Conservation (phyloP, 2,797 vertebrate genomes). For the Anomalospiza imberbis region DNA sequence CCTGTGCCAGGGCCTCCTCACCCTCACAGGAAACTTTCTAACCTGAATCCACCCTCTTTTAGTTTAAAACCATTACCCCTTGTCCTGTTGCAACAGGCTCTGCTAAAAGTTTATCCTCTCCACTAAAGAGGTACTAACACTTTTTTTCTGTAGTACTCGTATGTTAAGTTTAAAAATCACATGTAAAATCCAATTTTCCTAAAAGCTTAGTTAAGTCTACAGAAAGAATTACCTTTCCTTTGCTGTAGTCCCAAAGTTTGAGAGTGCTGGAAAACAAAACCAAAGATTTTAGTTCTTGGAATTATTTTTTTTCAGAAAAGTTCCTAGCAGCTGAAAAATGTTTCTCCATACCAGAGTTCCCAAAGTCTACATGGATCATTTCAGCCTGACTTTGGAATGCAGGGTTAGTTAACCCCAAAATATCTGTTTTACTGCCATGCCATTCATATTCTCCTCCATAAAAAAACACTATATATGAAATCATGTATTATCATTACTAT, state of each 20-base stretch:
- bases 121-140: background rate
- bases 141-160: background rate
- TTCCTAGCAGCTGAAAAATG: background rate
- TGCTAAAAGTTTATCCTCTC: background rate
- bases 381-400: background rate
- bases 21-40: background rate
- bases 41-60: background rate
- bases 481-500: background rate
- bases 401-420: background rate
- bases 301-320: background rate
- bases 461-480: background rate
- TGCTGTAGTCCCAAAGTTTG: conserved; percentile 99
- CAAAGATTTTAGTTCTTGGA: background rate
- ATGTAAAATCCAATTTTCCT: background rate
- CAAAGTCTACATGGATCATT: background rate
- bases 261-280: conserved; percentile 81
- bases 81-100: background rate
- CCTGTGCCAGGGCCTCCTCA: background rate
- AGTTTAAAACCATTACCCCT: background rate
- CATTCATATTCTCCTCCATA: background rate
- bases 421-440: background rate
- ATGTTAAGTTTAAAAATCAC: background rate
- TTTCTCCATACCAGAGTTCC: background rate
- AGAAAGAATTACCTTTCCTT: conserved; percentile 87
- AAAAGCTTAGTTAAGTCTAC: background rate